Evolutionary conservation across 2,888 invertebrate species (phyloP), one percentile per base, ranked within the genome.

Genomic region (Fragum whitleyi): DNA sequence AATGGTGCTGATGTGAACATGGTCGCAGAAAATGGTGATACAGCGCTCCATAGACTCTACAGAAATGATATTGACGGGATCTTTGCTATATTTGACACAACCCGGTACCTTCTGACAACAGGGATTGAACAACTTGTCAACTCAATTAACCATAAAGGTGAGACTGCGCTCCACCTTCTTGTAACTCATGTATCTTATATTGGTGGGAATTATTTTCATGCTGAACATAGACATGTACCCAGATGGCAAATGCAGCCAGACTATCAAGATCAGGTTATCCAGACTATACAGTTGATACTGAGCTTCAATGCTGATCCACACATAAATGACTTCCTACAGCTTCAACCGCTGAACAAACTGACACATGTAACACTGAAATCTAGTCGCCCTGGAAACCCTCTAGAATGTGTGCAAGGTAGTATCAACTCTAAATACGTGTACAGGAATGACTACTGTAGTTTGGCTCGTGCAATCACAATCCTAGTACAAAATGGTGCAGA

Each of bases 321-420:
- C 67, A 84, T 90, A 53, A 81, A 87, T 36, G 92, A 93, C 74
- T 88, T 87, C 11, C 96, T 96, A 89, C 96, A 96, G 91, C 96
- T 96, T 95, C 96, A 96, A 92, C 96, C 96, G 65, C 93, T 96
- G 72, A 96, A 96, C 92, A 94, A 96, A 87, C 96, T 96, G 53
- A 89, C 94, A 39, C 94, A 94, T 86, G 91, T 94, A n/a, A 91
- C 93, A 21, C 84, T 89, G 88, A 93, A 89, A 95, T 96, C 89
- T 96, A 96, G 96, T 89, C 65, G 47, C 6, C 74, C 80, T 6
- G 94, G 95, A 0, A 96, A 96, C 86, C 96, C 96, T 11, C 94
- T 96, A 68, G 96, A 96, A 0, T 96, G 96, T 91, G 96, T 96
- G 0, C 95, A 96, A 89, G 95, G 96, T 7, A 96, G 94, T 79